Percentiles rank a stretch among this genome's conserved stretches.
Evolutionary conservation across 2,888 invertebrate genomes (phyloP).

Genomic region (Alsophila aescularia): DNA sequence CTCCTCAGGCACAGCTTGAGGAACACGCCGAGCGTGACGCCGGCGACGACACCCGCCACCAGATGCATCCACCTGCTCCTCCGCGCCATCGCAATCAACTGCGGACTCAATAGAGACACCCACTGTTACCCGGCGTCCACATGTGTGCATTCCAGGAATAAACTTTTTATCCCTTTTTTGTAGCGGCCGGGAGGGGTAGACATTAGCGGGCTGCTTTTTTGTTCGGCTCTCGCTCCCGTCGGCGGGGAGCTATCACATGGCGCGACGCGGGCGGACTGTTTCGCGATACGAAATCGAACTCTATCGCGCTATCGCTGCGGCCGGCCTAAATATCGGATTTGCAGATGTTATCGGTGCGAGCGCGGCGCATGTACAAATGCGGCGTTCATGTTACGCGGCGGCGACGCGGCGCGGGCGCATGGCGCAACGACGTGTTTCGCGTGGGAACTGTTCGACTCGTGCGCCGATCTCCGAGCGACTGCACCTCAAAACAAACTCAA

Average conservation of each 20-base stretch:
- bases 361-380: slow-evolving; percentile 68
- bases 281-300: slow-evolving; percentile 65
- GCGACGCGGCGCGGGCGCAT: slow-evolving; percentile 29
- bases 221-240: slow-evolving; percentile 68
- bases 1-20: slow-evolving; percentile 75
- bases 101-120: slow-evolving; percentile 63
- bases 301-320: slow-evolving; percentile 72
- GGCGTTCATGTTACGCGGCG: slow-evolving; percentile 64
- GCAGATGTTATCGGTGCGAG: slow-evolving; percentile 75
- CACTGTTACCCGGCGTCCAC: slow-evolving; percentile 72
- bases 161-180: slow-evolving; percentile 78
- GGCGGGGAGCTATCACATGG: slow-evolving; percentile 75
- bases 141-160: slow-evolving; percentile 82
- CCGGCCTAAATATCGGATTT: slow-evolving; percentile 74
- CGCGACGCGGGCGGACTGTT: slow-evolving; percentile 55
- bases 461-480: slow-evolving; percentile 69
- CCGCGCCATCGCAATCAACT: slow-evolving; percentile 75
- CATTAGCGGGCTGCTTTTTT: slow-evolving; percentile 75
- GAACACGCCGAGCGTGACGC: slow-evolving; percentile 83
- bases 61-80: slow-evolving; percentile 81
- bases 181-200: slow-evolving; percentile 70
- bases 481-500: slow-evolving; percentile 73
- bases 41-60: slow-evolving; percentile 83
- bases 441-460: slow-evolving; percentile 58
- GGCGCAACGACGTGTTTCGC: slow-evolving; percentile 44